Evolutionary conservation across 2,888 invertebrate genomes (phyloP), one percentile per base, ranked within the genome.

Genomic region (Mycalesis mineus): DNA sequence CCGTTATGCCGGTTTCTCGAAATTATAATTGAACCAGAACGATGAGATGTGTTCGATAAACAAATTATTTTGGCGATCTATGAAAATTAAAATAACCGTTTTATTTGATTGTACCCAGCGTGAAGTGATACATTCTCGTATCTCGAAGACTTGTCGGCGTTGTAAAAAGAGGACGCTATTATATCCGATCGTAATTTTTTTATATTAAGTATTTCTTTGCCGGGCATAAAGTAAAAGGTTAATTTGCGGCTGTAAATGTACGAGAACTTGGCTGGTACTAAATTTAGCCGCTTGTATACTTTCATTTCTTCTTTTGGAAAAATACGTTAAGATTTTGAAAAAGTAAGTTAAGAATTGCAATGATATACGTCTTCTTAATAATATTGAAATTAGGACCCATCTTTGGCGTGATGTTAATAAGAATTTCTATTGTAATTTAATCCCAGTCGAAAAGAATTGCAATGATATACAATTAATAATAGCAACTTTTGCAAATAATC

Each of bases 131-230:
- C 47, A 39, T 54, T 37, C 47, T 33, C 6, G 45, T 13, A 45
- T 22, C 37, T 45, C 36, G 40, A 33, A 41, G 33, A 52, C 39
- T 13, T 45, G 45, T 55, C 56, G 45, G 50, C 44, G 8, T 36
- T 8, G 13, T 28, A 31, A 37, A 58, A 58, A 53, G 53, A 48
- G 49, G 53, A 49, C 44, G 53, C 40, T 54, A 49, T 58, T 44
- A 54, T 58, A 42, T 54, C 33, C 39, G 37, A 48, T 44, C 48
- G 42, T 44, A 39, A 47, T 33, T 54, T 58, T 41, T 14, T 31
- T 4, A 39, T 14, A 39, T 8, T 31, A 13, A 39, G 15, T 17
- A 9, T 31, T 15, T 31, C 31, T 45, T 31, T 31, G 15, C 14
- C 5, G 28, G 33, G 7, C 7, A 33, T 29, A 29, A 22, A 29